Evolutionary conservation across 2,113 vertebrate genomes (phyloP), one percentile per base, ranked within the genome.

Genomic region (Tragulus kanchil): DNA sequence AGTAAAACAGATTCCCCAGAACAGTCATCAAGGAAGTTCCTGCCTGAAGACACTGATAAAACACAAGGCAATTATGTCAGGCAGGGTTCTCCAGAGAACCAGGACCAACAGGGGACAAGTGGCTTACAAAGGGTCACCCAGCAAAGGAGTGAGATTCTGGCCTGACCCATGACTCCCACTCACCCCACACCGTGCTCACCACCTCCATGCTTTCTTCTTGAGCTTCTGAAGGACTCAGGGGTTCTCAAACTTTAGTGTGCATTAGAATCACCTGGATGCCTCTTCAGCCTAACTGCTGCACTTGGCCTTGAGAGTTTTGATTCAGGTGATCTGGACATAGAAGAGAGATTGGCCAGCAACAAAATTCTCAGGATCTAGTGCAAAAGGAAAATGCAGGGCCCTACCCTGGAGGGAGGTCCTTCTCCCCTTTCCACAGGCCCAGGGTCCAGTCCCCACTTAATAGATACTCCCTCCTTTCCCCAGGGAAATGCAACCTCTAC

Each of bases 361-460:
- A 8, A 9, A 45, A 92, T 89, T 42, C 1, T 0, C 64, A 19
- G 48, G 19, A 13, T 61, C n/a, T 42, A 23, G 48, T 59, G 58
- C 56, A 54, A 79, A 94, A 50, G 28, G 56, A 58, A 81, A 50
- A 36, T 14, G 45, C 13, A 58, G 64, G 17, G 28, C 10, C 31
- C 45, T 28, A 3, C 64, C 11, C 8, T 26, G 23, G 7, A 16
- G 7, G n/a, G 25, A 52, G 45, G 64, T 14, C 59, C 9, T 2
- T 25, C 26, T 88, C 13, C 36, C 31, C 56, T 91, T 31, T 15
- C 31, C 12, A 45, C 6, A 21, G 75, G 42, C 48, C 36, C 15
- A 2, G 1, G n/a, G 48, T 15, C 62, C 1, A 5, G 5, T 8
- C 25, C 25, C 45, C 25, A 2, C 19, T 17, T 36, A 14, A n/a